Base-by-base conservation (phyloP, 1,140 invertebrate species). In the Aphis craccivora region DNA sequence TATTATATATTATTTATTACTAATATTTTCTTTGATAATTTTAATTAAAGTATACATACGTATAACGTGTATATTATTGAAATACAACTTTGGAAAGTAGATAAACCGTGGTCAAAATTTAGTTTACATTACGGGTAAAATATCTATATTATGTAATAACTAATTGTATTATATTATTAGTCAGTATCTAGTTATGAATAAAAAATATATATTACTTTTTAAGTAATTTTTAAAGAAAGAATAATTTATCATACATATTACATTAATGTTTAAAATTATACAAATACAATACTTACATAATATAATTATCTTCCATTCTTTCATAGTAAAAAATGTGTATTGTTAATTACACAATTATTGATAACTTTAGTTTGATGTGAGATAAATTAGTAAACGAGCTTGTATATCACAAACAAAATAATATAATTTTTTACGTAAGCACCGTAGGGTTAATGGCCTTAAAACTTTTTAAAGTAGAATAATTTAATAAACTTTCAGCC, bases 381-480 rank as follows among this genome's bases (percentile, higher is more conserved):
- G n/a, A 37, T 35, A 88, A n/a, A 48, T 37, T 89, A 89, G 51
- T 37, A n/a, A 53, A 53, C 35, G 35, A 51, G 87, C 9, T 89
- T 53, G 22, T 35, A 8, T 89, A 53, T 89, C n/a, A 25, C 9
- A 89, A 89, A 89, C 8, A 53, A 89, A 89, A 53, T 89, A 43
- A 51, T 53, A 88, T 53, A 37, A 37, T 37, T 53, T n/a, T 89
- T 89, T 22, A 35, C 48, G 87, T 89, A 89, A 89, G 45, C n/a
- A 23, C 2, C 22, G 48, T 11, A 23, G 51, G 7, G 30, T 89
- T 53, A 89, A 89, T 89, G 87, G 53, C n/a, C 51, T 55, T 25
- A 89, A 89, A 89, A 89, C 48, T 89, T 89, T 55, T 55, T 22
- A 55, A 89, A 89, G 35, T 11, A 89, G 37, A 89, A 89, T 89